Evolutionary conservation across 2,113 vertebrate genomes (phyloP).

Genomic region (Erpornis zantholeuca): DNA sequence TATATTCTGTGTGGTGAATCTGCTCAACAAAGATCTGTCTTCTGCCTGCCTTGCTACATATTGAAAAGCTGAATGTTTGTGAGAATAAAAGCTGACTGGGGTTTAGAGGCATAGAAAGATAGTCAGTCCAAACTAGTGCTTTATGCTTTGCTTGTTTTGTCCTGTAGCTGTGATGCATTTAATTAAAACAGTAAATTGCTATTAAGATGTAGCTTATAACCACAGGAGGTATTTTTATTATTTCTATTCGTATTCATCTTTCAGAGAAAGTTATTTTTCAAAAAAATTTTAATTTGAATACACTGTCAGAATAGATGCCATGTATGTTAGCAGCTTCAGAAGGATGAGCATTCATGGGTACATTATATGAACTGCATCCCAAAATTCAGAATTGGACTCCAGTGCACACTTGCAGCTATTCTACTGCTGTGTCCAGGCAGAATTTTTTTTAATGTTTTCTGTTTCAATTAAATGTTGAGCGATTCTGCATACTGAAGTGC

Average conservation of each 20-base stretch:
- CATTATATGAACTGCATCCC: not conserved
- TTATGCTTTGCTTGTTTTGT: not conserved
- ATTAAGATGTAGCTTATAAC: not conserved
- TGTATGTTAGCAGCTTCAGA: not conserved
- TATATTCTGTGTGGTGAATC: not conserved
- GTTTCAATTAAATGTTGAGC: not conserved
- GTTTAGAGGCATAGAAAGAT: not conserved
- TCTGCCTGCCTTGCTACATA: not conserved
- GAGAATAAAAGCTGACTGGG: not conserved
- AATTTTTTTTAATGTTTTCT: not conserved
- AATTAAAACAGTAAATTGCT: constrained; percentile 37
- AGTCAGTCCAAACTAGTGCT: not conserved
- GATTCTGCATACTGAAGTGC: not conserved
- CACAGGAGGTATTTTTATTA: not conserved
- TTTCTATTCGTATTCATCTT: not conserved
- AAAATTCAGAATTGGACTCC: not conserved
- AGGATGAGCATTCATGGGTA: not conserved
- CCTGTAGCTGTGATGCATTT: not conserved
- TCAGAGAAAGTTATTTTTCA: not conserved
- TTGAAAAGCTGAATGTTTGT: not conserved
- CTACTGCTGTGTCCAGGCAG: not conserved
- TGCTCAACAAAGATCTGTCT: not conserved
- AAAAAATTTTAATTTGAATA: not conserved
- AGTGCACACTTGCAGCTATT: not conserved
- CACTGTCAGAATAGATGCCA: not conserved